A percentile compares a stretch with the other conserved stretches of the same genome.
Conservation (phyloP, 1,140 invertebrate species). For the Armadillidium nasatum region DNA sequence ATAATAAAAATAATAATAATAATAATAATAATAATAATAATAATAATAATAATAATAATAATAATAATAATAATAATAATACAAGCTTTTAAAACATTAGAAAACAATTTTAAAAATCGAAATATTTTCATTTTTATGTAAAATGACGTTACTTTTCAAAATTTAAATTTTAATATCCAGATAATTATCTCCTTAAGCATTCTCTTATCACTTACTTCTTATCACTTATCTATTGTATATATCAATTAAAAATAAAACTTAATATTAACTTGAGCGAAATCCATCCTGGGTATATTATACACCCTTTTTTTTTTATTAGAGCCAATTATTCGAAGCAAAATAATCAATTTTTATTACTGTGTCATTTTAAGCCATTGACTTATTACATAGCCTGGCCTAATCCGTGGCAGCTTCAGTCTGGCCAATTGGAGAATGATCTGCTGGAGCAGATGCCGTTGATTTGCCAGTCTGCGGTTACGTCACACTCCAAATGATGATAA, state of each 20-base stretch:
- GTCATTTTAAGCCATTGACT: background rate
- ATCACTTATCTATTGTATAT: too few relatives aligned
- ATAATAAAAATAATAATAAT: too few relatives aligned
- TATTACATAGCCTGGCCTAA: background rate
- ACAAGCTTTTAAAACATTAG: too few relatives aligned
- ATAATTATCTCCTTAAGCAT: too few relatives aligned
- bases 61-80: too few relatives aligned
- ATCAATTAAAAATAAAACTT: background rate
- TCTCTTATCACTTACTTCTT: too few relatives aligned
- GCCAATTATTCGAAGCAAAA: background rate
- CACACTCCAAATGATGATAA: conserved; percentile 12
- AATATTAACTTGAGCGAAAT: background rate
- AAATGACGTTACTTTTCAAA: too few relatives aligned
- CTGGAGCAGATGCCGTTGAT: background rate
- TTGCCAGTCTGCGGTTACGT: background rate
- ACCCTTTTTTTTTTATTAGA: background rate
- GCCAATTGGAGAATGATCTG: background rate
- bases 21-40: too few relatives aligned
- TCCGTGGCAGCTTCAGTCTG: background rate
- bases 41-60: too few relatives aligned
- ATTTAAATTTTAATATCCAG: too few relatives aligned
- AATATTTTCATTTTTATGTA: too few relatives aligned
- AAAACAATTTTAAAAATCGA: too few relatives aligned
- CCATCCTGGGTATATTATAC: background rate
- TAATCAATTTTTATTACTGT: conserved; percentile 1